Evolutionary conservation across 2,888 invertebrate species (phyloP), one percentile per base, ranked within the genome.

Genomic region (Abscondita cerata): DNA sequence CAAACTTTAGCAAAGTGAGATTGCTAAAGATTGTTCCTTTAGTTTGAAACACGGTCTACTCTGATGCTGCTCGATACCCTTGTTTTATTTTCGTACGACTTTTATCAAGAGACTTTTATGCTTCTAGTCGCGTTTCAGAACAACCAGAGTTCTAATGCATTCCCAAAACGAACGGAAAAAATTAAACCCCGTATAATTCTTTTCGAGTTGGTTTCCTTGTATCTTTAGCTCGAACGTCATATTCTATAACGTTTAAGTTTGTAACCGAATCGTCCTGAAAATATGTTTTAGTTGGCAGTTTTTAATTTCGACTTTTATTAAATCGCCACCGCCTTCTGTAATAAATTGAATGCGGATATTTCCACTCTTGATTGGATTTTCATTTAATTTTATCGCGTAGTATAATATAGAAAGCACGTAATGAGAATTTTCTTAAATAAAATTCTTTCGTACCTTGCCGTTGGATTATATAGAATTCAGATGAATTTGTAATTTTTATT

Each of bases 11-110:
- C 69, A 68, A 75, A 77, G 76, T 76, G 73, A 76, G 78, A 80
- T 79, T 78, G 78, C 75, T 71, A 78, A 78, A 78, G 78, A 79
- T 79, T 79, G 78, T 79, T 77, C 74, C 72, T 73, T 70, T 74
- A 77, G 77, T 78, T 79, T 78, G 74, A 75, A 78, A 78, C 77
- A 78, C 77, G 76, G 71, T 68, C 75, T 73, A 73, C 69, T 60
- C 62, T 55, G 64, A 60, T 66, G 68, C n/a, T n/a, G n/a, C 65
- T 56, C 59, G 63, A 55, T 63, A 59, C 56, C 38, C 59, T 57
- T 51, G 55, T 57, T 53, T 55, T 59, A 59, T 52, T 59, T 59
- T 62, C 52, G 55, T 53, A 48, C 50, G 62, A 59, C 55, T 62
- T 59, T 62, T 55, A 59, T 59, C 55, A 52, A 33, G 31, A 55